Percentiles rank a stretch among this genome's conserved stretches.
phyloP scores from a whole-genome alignment of 2,888 invertebrate species.

The Rotaria magnacalcarata region DNA sequence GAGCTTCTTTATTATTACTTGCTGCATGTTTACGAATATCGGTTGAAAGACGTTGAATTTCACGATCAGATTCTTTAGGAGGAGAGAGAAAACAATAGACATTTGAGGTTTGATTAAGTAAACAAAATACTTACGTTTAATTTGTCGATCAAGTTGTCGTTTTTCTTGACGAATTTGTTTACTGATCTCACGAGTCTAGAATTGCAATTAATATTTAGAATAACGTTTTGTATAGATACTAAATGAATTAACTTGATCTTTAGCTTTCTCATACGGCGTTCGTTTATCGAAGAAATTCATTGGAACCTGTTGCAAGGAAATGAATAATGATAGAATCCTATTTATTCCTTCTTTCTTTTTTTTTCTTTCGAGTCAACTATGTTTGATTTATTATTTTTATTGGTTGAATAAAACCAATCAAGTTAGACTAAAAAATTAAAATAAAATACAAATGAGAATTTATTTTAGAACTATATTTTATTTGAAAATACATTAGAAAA shows the following conservation, averaged over 20 bases:
- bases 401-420: background rate
- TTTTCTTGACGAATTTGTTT: constrained; percentile 8
- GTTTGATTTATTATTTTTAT: background rate
- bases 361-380: background rate
- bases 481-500: background rate
- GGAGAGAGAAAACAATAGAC: background rate
- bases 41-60: background rate
- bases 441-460: no score
- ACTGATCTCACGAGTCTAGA: background rate
- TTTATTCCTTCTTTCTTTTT: no score
- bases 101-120: background rate
- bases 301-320: background rate
- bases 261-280: constrained; percentile 8
- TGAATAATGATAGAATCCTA: background rate
- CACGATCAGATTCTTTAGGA: background rate
- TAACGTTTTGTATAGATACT: background rate
- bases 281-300: constrained; percentile 7
- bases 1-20: background rate
- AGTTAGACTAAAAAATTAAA: no score
- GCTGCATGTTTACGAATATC: constrained; percentile 27
- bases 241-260: background rate
- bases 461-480: no score
- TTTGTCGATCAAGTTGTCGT: background rate
- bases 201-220: no score
- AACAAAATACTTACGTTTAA: background rate